Evolutionary conservation across 2,888 invertebrate species (phyloP), one percentile per base, ranked within the genome.

Genomic region (Plagodis dolabraria): DNA sequence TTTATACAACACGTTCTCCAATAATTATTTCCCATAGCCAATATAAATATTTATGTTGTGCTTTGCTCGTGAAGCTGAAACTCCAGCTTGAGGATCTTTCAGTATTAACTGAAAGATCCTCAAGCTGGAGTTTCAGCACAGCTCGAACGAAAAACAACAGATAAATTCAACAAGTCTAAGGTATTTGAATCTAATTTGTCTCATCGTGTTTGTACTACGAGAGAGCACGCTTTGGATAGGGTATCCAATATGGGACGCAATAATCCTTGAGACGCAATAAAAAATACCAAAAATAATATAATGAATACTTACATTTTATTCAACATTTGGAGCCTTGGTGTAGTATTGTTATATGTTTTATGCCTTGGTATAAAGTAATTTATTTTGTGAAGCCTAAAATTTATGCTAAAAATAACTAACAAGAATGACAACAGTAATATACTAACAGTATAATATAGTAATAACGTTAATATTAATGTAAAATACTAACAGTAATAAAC

Each of bases 131-230:
- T 58, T 57, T 46, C 42, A 47, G 34, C 45, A 48, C 45, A 48
- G 38, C 48, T 53, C 42, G 51, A 62, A 62, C 47, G 55, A 57
- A 67, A 66, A 66, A 64, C 61, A 65, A 68, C 64, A 55, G 57
- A 45, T 38, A 60, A 69, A 60, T 63, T 69, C 9, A 69, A 67
- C 58, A 63, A 72, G 62, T 64, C 61, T 34, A 57, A 47, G 64
- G 59, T 68, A 70, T 72, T 69, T 65, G 58, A 65, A 63, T 70
- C 60, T 65, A 69, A 67, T 72, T 72, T 65, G 65, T 70, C 63
- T 55, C 65, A 66, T 64, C 50, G 61, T 58, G 64, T 57, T 63
- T 51, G 12, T 43, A 11, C 12, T 43, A 43, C 45, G 7, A 33
- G 34, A 47, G 35, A 60, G 53, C 46, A 47, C 49, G 55, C 45